Percentiles rank a stretch among this genome's conserved stretches.
Conservation (phyloP, 2,797 vertebrate species). For the Acanthornis magna region DNA sequence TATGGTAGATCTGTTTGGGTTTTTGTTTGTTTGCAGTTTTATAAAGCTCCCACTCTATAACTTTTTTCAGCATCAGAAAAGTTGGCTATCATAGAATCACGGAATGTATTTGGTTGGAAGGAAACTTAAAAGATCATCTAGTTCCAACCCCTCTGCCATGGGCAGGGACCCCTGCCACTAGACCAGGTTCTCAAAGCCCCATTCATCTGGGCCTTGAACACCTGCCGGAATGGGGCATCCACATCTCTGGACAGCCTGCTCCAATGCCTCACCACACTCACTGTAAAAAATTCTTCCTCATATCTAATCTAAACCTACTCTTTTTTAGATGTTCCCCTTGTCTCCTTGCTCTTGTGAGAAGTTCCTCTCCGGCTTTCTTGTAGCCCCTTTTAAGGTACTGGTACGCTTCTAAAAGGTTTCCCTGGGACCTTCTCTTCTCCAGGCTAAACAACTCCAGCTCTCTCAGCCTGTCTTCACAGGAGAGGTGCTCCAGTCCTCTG, state of each 20-base stretch:
- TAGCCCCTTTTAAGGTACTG: not conserved
- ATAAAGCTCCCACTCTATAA: not conserved
- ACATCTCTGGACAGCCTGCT: not conserved
- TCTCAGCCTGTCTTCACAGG: not conserved
- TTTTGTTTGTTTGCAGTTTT: not conserved
- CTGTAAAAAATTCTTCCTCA: not conserved
- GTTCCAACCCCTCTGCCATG: not conserved
- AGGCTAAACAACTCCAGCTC: not conserved
- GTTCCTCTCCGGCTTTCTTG: not conserved
- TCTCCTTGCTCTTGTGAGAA: too few relatives aligned
- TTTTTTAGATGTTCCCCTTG: not conserved
- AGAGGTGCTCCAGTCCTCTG: not conserved
- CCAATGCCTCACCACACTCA: not conserved
- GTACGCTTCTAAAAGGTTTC: not conserved
- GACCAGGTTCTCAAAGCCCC: not conserved
- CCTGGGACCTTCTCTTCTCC: not conserved
- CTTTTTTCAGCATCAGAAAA: not conserved
- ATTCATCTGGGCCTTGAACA: not conserved
- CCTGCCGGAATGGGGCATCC: too few relatives aligned
- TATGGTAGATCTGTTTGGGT: not conserved
- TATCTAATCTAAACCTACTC: not conserved
- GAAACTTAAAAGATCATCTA: not conserved
- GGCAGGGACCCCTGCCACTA: not conserved
- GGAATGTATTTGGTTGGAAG: not conserved
- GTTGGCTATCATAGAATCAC: not conserved